phyloP scores from a whole-genome alignment of 23 tunicate species.

The Botrylloides violaceus region DNA sequence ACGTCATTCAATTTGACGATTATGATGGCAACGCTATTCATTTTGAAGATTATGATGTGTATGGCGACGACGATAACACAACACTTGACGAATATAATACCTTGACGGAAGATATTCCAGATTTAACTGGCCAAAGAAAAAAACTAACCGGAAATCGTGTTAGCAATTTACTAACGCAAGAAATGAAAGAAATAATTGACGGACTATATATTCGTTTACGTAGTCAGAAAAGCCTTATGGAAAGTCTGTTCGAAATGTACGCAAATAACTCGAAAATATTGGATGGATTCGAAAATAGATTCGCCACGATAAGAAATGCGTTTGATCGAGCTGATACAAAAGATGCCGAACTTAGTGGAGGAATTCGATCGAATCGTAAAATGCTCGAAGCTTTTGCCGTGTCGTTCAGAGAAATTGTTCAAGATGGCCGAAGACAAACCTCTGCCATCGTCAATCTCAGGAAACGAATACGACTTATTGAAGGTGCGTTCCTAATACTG shows the following conservation, averaged over 20 bases:
- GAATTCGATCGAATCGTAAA: slow-evolving; percentile 8
- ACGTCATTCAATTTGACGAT: no score
- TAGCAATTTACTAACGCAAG: neutral
- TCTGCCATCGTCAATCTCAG: slow-evolving; percentile 7
- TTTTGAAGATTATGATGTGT: neutral
- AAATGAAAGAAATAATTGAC: neutral
- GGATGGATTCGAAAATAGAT: neutral
- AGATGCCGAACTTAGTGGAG: slow-evolving; percentile 5
- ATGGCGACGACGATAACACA: neutral
- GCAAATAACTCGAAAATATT: neutral
- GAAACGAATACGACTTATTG: slow-evolving; percentile 3
- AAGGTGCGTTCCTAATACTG: no score
- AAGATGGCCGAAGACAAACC: neutral
- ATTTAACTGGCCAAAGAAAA: neutral
- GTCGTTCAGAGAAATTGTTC: neutral
- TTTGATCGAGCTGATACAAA: slow-evolving; percentile 5
- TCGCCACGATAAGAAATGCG: neutral
- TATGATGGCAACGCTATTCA: neutral
- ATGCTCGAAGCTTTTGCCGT: slow-evolving; percentile 2
- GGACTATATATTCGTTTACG: neutral
- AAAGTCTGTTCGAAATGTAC: neutral
- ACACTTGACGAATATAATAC: neutral
- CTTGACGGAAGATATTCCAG: neutral
- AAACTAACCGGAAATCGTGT: neutral
- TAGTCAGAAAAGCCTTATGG: neutral